Evolutionary conservation across 2,797 vertebrate species (phyloP).

Genomic region (Triplophysa bombifrons): DNA sequence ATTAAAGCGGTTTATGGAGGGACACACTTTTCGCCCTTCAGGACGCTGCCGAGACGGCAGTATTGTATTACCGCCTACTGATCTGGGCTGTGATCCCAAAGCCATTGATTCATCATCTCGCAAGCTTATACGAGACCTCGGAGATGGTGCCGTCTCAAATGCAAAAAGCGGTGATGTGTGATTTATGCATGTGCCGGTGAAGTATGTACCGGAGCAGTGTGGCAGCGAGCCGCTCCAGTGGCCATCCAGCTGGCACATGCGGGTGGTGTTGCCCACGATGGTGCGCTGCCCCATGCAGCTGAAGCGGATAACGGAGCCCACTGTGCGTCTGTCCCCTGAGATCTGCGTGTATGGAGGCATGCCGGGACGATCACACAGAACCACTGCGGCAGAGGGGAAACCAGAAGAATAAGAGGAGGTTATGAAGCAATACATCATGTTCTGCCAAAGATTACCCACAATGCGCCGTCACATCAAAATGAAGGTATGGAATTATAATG

Average conservation of each 20-base stretch:
- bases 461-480: neutral
- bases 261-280: slow-evolving; percentile 91
- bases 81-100: slow-evolving; percentile 34
- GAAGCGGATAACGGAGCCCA: slow-evolving; percentile 91
- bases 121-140: neutral
- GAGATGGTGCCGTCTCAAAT: slow-evolving; percentile 1
- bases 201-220: slow-evolving; percentile 92
- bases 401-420: neutral
- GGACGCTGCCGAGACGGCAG: slow-evolving; percentile 47
- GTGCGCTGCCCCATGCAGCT: slow-evolving; percentile 85
- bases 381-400: slow-evolving; percentile 77
- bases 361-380: slow-evolving; percentile 92
- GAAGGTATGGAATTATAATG: neutral
- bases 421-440: neutral
- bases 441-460: neutral
- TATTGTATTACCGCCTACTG: slow-evolving; percentile 36
- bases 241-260: slow-evolving; percentile 93
- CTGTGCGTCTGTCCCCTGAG: slow-evolving; percentile 86
- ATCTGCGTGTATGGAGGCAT: slow-evolving; percentile 90
- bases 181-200: neutral
- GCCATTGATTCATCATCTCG: slow-evolving; percentile 40
- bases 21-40: slow-evolving; percentile 68
- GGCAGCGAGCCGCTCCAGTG: slow-evolving; percentile 95
- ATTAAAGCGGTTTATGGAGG: slow-evolving; percentile 73
- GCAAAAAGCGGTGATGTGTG: neutral